These are phyloP conservation scores for Morelia viridis DNA, from an alignment of 2,797 vertebrate genomes.

Conservation along the genomic window DNA sequence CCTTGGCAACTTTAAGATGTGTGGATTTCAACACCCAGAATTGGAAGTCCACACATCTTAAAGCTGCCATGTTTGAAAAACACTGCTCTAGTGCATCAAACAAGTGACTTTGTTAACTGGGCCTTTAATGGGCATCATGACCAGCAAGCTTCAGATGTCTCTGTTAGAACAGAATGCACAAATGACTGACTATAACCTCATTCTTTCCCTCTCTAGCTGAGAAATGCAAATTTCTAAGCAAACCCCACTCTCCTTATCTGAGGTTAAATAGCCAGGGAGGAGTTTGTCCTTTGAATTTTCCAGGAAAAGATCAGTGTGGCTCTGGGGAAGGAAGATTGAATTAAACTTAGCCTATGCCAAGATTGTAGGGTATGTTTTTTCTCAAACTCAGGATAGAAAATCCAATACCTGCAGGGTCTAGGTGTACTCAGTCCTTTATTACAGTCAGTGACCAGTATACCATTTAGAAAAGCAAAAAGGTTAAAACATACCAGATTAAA, in stretches of 20 bases:
- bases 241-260: not conserved
- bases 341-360: not conserved
- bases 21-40: not conserved
- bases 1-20: not conserved
- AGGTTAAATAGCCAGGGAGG: too few species aligned
- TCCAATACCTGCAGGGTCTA: not conserved
- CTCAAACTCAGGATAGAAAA: not conserved
- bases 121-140: not conserved
- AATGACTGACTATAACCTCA: not conserved
- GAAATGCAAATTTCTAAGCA: not conserved
- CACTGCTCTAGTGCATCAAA: not conserved
- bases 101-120: not conserved
- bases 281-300: not conserved
- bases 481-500: not conserved
- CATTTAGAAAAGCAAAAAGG: not conserved
- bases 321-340: not conserved
- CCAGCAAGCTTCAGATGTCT: not conserved
- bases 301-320: not conserved
- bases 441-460: not conserved
- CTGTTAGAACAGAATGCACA: not conserved
- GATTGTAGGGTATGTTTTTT: not conserved
- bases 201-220: not conserved
- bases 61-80: not conserved
- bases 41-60: not conserved
- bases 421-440: not conserved